Percentiles rank a stretch among this genome's conserved stretches.
Conservation (phyloP, 1,140 invertebrate genomes). For the Tetraneura akinire region DNA sequence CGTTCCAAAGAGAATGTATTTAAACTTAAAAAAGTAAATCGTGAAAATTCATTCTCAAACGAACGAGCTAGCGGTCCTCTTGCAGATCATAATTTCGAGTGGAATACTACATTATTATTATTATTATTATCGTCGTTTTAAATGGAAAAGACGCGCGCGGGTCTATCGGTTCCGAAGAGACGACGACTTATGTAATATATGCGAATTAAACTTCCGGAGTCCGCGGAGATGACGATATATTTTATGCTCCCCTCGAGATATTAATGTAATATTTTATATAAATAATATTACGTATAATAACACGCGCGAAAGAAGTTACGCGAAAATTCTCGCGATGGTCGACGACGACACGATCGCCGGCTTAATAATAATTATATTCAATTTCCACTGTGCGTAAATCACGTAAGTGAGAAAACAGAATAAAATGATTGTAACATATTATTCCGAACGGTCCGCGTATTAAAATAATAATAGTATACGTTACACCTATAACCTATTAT, state of each 20-base stretch:
- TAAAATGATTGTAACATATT: too few species aligned
- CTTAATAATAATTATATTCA: constrained; percentile 11
- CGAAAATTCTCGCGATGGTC: background rate
- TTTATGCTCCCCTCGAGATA: constrained; percentile 25
- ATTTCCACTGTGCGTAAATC: constrained; percentile 29
- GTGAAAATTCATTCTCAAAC: background rate
- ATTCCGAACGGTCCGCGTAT: too few species aligned
- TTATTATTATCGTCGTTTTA: background rate
- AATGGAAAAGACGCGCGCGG: background rate
- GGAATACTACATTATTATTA: too few species aligned
- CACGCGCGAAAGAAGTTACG: background rate
- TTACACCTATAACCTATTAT: too few species aligned
- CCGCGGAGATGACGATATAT: background rate
- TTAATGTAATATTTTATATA: constrained; percentile 31
- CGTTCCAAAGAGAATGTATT: background rate
- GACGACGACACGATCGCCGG: too few species aligned
- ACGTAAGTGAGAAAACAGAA: background rate
- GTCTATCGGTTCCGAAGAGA: constrained; percentile 2
- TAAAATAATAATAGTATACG: too few species aligned
- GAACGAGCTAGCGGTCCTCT: too few species aligned
- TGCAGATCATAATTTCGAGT: background rate
- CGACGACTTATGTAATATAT: background rate
- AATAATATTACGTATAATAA: constrained; percentile 5
- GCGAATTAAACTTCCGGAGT: constrained; percentile 36
- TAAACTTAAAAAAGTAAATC: background rate